phyloP scores from a whole-genome alignment of 2,888 invertebrate genomes.

The Sinhomidia bicolor region DNA sequence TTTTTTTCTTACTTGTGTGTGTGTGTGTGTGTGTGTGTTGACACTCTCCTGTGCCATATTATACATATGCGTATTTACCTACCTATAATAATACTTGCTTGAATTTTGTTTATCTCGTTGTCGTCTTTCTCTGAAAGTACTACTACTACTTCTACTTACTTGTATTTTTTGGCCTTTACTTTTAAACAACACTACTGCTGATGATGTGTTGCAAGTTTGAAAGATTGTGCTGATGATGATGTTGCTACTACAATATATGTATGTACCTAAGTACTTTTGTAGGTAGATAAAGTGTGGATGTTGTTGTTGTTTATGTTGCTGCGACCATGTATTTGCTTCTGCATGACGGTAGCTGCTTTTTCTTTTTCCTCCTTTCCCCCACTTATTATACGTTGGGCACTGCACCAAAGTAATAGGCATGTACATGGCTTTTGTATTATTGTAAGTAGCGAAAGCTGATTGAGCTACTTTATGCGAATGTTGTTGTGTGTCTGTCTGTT shows the following conservation, averaged over 20 bases:
- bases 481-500: too few species aligned
- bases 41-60: conserved; percentile 40
- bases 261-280: neutral
- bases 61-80: too few species aligned
- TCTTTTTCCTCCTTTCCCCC: neutral
- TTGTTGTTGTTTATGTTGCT: neutral
- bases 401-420: conserved; percentile 12
- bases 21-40: too few species aligned
- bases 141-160: too few species aligned
- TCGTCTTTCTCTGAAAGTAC: neutral
- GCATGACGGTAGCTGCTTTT: neutral
- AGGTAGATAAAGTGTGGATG: neutral
- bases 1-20: too few species aligned
- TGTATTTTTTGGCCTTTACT: too few species aligned
- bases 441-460: too few species aligned
- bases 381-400: neutral
- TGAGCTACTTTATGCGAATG: too few species aligned
- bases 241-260: neutral
- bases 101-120: conserved; percentile 20
- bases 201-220: neutral
- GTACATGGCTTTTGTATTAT: neutral
- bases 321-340: neutral
- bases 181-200: conserved; percentile 7
- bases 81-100: conserved; percentile 22
- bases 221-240: too few species aligned